Evolutionary conservation across 2,113 vertebrate species (phyloP).

Genomic region (Myotis lucifugus): DNA sequence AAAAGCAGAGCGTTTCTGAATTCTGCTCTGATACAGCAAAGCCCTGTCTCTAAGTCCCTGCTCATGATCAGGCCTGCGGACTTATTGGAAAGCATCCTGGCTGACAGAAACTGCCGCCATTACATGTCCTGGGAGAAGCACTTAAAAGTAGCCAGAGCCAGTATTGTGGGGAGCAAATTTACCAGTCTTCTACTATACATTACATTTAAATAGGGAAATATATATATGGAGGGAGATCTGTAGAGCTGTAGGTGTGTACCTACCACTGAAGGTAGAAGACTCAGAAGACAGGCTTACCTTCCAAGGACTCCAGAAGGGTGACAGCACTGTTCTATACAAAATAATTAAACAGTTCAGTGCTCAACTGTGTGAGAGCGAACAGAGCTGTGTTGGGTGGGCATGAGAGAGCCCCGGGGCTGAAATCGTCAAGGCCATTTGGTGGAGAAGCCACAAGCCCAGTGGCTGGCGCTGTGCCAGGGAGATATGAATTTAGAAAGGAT

Average conservation of each 20-base stretch:
- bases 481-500: neutral
- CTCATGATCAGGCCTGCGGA: slow-evolving; percentile 37
- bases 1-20: slow-evolving; percentile 63
- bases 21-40: slow-evolving; percentile 65
- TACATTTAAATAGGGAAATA: slow-evolving; percentile 25
- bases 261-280: neutral
- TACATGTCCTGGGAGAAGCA: neutral
- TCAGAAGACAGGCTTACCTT: neutral
- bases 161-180: neutral
- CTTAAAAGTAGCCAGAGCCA: neutral
- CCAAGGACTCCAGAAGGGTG: neutral
- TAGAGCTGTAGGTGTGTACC: neutral
- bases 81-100: slow-evolving; percentile 11
- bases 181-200: neutral
- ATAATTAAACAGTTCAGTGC: slow-evolving; percentile 9
- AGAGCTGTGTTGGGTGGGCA: neutral
- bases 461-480: neutral
- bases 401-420: neutral
- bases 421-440: neutral
- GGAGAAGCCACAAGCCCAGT: neutral
- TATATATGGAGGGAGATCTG: neutral
- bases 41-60: slow-evolving; percentile 37
- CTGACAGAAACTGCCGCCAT: slow-evolving; percentile 33
- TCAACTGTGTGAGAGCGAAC: neutral
- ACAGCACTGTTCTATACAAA: neutral